Evolutionary conservation across 1,140 invertebrate species (phyloP).

Genomic region (Eueides isabella): DNA sequence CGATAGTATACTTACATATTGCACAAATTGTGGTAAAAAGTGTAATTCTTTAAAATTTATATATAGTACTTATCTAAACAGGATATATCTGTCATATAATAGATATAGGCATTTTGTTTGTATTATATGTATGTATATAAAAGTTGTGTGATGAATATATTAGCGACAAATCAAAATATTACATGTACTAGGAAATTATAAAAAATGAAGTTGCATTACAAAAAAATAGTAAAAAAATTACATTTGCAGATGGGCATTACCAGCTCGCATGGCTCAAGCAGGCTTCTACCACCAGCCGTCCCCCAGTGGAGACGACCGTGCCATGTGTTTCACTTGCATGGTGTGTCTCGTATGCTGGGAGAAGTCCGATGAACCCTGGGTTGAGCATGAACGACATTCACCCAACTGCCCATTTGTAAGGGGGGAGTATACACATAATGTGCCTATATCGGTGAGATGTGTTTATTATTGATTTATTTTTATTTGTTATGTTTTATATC

Average conservation of each 20-base stretch:
- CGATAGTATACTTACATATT: too few species aligned
- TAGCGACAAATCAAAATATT: too few species aligned
- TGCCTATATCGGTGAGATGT: constrained; percentile 88
- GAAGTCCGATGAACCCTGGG: constrained; percentile 97
- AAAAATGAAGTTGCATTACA: too few species aligned
- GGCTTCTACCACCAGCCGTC: constrained; percentile 98
- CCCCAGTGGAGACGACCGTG: constrained; percentile 93
- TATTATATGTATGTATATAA: too few species aligned
- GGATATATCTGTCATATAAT: too few species aligned
- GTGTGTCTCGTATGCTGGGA: constrained; percentile 98
- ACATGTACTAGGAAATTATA: too few species aligned
- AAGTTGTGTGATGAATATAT: too few species aligned
- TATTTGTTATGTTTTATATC: constrained; percentile 82
- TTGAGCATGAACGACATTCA: constrained; percentile 96
- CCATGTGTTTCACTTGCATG: constrained; percentile 97
- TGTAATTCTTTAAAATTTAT: not conserved
- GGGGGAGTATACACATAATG: constrained; percentile 97
- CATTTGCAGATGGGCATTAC: constrained; percentile 91
- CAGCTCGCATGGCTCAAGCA: constrained; percentile 97
- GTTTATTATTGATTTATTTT: constrained; percentile 68
- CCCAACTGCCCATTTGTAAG: constrained; percentile 96
- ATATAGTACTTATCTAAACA: not conserved
- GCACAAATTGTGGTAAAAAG: too few species aligned
- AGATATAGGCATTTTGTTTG: too few species aligned
- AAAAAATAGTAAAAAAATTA: too few species aligned